Base-by-base conservation (phyloP, 2,888 invertebrate genomes). In the Drosophila aldrichi region DNA sequence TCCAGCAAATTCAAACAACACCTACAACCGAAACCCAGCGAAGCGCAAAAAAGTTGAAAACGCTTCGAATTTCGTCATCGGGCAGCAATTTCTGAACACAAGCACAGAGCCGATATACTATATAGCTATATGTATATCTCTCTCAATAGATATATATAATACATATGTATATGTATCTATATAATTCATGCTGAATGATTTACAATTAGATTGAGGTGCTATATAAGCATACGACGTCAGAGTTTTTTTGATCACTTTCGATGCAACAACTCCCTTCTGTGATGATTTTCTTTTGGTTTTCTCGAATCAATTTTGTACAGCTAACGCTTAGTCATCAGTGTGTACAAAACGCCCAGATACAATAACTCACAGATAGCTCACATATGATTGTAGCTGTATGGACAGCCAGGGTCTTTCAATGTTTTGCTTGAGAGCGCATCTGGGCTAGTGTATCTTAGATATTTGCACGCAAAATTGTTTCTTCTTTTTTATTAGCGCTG, bases 391-490 rank as follows among this genome's bases (percentile, higher is more conserved):
- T 43, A 10, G 16, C 34, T 64, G 51, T 77, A 68, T 68, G 75
- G 70, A 81, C 72, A 85, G 82, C 87, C 91, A 91, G 91, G 91
- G 91, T 92, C 92, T 92, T 91, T 81, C 74, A 70, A 73, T 91
- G 89, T 88, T 89, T 77, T 88, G 91, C 88, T 92, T 91, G 91
- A 91, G 79, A 88, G 92, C 88, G 77, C 90, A 91, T 89, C 90
- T 91, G 84, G 91, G 91, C 92, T 92, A 92, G 90, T 91, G 82
- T 91, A 91, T 92, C 91, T 91, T 82, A 91, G 92, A 91, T 91
- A 92, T 91, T 91, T 91, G 91, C 91, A 91, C 92, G 91, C 91
- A 89, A 91, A 91, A 90, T 88, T 76, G 84, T 87, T 84, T 86
- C 48, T 18, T 32, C 48, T 49, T 49, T 32, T 86, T 86, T 81